Percentiles rank a stretch among this genome's conserved stretches.
phyloP scores from a whole-genome alignment of 2,797 vertebrate species.

The Myotis daubentonii region DNA sequence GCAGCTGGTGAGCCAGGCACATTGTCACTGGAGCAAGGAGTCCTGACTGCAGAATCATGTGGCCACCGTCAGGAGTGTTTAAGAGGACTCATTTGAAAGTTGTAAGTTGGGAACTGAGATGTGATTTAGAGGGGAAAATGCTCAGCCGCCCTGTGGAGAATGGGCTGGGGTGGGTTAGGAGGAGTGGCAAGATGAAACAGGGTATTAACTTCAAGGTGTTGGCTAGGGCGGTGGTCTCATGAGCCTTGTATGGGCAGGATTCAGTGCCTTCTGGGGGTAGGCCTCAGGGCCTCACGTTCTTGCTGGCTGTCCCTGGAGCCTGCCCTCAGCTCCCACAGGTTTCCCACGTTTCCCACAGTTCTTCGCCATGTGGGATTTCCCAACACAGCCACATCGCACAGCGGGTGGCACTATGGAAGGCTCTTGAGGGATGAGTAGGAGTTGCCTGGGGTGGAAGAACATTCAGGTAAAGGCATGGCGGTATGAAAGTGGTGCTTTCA shows the following conservation, averaged over 20 bases:
- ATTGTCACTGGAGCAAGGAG: neutral
- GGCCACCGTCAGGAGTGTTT: neutral
- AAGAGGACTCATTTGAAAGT: neutral
- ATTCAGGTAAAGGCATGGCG: neutral
- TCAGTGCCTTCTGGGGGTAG: neutral
- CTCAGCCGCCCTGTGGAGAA: neutral
- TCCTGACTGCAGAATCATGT: accelerated
- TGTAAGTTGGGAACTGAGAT: neutral
- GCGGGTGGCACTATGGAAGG: neutral
- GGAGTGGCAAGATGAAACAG: neutral
- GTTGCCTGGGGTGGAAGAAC: neutral
- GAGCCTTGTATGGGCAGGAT: neutral
- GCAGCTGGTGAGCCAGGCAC: neutral
- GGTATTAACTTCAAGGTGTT: no score
- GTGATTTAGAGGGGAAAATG: neutral
- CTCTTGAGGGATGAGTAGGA: neutral
- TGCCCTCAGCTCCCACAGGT: neutral
- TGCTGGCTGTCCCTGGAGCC: neutral
- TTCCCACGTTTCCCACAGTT: no score
- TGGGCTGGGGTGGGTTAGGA: no score
- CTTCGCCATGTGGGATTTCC: neutral
- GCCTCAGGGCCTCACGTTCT: neutral
- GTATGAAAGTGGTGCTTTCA: neutral
- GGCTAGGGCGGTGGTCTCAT: neutral
- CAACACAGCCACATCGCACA: accelerated